These are phyloP conservation scores for Drosophila punjabiensis DNA, from an alignment of 1,140 invertebrate genomes.

Conservation along the genomic window DNA sequence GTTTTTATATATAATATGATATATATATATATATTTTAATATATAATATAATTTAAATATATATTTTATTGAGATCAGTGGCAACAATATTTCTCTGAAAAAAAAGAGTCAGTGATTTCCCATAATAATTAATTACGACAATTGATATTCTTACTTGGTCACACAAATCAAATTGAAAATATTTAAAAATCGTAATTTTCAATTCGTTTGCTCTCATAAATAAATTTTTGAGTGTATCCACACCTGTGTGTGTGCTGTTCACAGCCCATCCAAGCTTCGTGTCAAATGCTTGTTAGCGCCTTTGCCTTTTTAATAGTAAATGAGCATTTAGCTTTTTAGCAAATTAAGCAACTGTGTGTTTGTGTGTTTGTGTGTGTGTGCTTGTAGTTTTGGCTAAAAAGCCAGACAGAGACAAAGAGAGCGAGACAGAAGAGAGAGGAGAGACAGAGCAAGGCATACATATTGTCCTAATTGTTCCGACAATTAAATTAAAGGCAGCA, in stretches of 20 bases:
- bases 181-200: not conserved
- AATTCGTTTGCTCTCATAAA: not conserved
- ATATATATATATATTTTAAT: too few relatives aligned
- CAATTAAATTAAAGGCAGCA: slow-evolving; percentile 28
- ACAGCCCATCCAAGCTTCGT: slow-evolving; percentile 25
- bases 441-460: not conserved
- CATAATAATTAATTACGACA: too few relatives aligned
- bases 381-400: not conserved
- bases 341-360: slow-evolving; percentile 62
- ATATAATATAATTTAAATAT: too few relatives aligned
- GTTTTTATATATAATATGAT: too few relatives aligned
- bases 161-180: too few relatives aligned
- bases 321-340: slow-evolving; percentile 69
- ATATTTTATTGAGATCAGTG: too few relatives aligned
- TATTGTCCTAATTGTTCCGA: slow-evolving; percentile 26
- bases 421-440: not conserved
- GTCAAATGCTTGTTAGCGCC: slow-evolving; percentile 72
- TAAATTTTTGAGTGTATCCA: slow-evolving; percentile 19
- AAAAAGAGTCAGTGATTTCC: too few relatives aligned
- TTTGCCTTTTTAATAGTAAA: slow-evolving; percentile 72
- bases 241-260: slow-evolving; percentile 28
- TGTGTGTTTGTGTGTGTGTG: not conserved
- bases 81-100: too few relatives aligned
- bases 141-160: too few relatives aligned
- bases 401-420: not conserved